phyloP scores from a whole-genome alignment of 2,113 vertebrate genomes.

The Epinephelus fuscoguttatus region DNA sequence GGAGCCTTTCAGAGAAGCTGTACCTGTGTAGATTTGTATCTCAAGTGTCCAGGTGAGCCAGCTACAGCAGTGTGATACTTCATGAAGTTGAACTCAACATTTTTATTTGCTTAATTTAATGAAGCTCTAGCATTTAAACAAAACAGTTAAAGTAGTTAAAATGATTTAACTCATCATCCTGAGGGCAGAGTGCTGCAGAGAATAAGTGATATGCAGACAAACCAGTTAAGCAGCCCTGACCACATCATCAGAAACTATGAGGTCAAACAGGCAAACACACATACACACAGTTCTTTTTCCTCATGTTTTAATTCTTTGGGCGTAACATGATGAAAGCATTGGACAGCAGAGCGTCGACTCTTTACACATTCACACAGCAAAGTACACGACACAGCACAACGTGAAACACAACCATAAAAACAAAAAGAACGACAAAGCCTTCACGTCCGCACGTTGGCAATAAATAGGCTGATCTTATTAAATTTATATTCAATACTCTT shows the following conservation, averaged over 20 bases:
- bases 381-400: constrained; percentile 75
- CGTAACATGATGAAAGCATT: constrained; percentile 75
- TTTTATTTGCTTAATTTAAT: background rate
- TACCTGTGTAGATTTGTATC: no score
- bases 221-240: constrained; percentile 58
- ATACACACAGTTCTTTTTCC: constrained; percentile 10
- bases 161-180: background rate
- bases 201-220: constrained; percentile 52
- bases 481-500: constrained; percentile 81
- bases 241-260: constrained; percentile 35
- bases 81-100: background rate
- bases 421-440: constrained; percentile 60
- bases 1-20: no score
- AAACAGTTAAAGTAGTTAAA: background rate
- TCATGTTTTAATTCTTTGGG: constrained; percentile 79
- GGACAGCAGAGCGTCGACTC: constrained; percentile 64
- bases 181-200: background rate
- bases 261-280: constrained; percentile 5
- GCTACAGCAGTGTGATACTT: background rate
- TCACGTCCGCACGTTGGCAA: constrained; percentile 77
- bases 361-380: constrained; percentile 75
- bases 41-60: background rate
- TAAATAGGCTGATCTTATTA: constrained; percentile 85
- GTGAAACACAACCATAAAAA: constrained; percentile 76
- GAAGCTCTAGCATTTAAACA: background rate